These are phyloP conservation scores for Cosmia trapezina DNA, from an alignment of 2,888 invertebrate species.

Conservation along the genomic window DNA sequence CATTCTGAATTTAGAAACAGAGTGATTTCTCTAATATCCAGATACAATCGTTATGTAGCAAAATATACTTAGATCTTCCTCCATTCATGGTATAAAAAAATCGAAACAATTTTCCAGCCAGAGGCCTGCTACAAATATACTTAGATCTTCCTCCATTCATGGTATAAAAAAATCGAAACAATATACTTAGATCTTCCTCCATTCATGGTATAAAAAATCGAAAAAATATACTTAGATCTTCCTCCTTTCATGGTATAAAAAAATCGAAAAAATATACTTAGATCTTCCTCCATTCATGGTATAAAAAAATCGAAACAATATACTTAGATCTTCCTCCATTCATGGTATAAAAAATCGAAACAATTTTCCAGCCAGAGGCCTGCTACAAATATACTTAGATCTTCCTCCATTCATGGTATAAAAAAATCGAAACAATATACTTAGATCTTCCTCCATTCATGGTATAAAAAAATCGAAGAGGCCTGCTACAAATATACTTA, in stretches of 20 bases:
- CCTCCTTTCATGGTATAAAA: not conserved
- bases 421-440: not conserved
- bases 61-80: too few relatives aligned
- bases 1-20: too few relatives aligned
- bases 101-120: constrained; percentile 35
- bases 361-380: constrained; percentile 46
- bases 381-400: constrained; percentile 48
- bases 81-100: not conserved
- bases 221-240: not conserved
- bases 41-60: too few relatives aligned
- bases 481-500: constrained; percentile 54
- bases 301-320: not conserved
- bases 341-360: not conserved
- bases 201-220: not conserved
- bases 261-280: not conserved
- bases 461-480: constrained; percentile 6
- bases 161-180: not conserved
- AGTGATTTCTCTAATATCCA: too few relatives aligned
- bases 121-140: constrained; percentile 53
- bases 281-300: not conserved
- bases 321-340: too few relatives aligned
- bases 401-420: not conserved
- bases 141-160: too few relatives aligned
- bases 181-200: not conserved
- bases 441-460: too few relatives aligned